phyloP scores from a whole-genome alignment of 2,113 vertebrate species.

The Caloenas nicobarica region DNA sequence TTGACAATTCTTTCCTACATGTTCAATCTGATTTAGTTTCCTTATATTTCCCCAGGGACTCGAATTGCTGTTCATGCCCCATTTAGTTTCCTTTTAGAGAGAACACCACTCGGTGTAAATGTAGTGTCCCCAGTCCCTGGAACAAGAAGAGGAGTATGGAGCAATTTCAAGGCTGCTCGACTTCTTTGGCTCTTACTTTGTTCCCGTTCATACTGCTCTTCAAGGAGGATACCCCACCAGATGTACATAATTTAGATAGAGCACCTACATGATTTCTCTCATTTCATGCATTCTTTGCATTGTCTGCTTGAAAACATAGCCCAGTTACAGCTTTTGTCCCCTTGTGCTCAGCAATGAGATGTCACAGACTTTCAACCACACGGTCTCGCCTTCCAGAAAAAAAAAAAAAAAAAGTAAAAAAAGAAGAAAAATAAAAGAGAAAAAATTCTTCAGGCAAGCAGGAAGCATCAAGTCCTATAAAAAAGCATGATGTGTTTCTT shows the following conservation, averaged over 20 bases:
- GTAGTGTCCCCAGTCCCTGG: background rate
- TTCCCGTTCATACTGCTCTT: background rate
- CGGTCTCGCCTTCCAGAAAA: background rate
- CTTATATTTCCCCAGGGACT: conserved; percentile 34
- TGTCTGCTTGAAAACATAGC: background rate
- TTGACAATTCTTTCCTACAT: conserved; percentile 31
- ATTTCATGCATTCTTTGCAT: background rate
- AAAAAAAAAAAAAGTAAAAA: background rate
- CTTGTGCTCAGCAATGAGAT: background rate
- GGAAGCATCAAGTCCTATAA: background rate
- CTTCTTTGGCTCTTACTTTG: background rate
- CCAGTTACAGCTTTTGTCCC: background rate
- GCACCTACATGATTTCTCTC: background rate
- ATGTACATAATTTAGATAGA: background rate
- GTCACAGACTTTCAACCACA: background rate
- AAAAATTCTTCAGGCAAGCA: background rate
- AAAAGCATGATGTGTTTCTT: background rate
- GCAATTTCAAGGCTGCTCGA: background rate
- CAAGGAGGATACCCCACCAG: background rate
- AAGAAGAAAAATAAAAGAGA: fast-evolving
- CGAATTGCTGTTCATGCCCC: conserved; percentile 27
- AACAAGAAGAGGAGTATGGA: background rate
- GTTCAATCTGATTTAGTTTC: conserved; percentile 41
- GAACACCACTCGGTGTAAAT: background rate
- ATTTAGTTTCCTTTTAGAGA: conserved; percentile 28